Base-by-base conservation (phyloP, 2,888 invertebrate genomes). In the Microchrysa polita region DNA sequence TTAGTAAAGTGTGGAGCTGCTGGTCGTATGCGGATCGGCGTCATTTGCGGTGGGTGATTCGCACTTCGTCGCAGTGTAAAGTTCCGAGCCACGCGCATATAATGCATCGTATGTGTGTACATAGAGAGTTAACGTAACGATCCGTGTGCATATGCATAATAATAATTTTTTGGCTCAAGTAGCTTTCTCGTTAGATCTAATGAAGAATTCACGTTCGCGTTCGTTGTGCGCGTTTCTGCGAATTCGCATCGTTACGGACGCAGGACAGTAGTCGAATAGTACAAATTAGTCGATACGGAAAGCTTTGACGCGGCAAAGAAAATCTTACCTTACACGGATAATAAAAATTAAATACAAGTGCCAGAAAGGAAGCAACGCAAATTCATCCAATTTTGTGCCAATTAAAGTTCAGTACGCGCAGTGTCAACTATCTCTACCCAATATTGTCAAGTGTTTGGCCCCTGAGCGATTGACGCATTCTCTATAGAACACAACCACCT, bases 391-490 rank as follows among this genome's bases (percentile, higher is more conserved):
- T 12, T 44, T n/a, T 53, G 27, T 40, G 57, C 48, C n/a, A 22
- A 34, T 22, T 69, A 42, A 23, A 40, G 20, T 69, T 12, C 20
- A 23, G 57, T 57, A 40, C 57, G 57, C 42, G 69, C 57, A 34
- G 55, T 57, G 40, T 40, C 69, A 40, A n/a, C 27, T 34, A 34
- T n/a, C n/a, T n/a, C n/a, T n/a, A n/a, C 4, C 57, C 22, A 57
- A 27, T 69, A 10, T 7, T 23, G 40, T 40, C 55, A 69, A 69
- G 34, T 57, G 69, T 16, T 34, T 69, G 55, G 69, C 57, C 34
- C 61, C 27, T 52, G n/a, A n/a, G n/a, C n/a, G 72, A 72, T 61
- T 27, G 76, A 78, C 78, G 77, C 77, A 78, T 76, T 74, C 75
- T 76, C 77, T 34, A n/a, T n/a, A n/a, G n/a, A n/a, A n/a, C n/a